These are phyloP conservation scores for Apomyelois bistriatella DNA, from an alignment of 2,888 invertebrate species.

Conservation along the genomic window DNA sequence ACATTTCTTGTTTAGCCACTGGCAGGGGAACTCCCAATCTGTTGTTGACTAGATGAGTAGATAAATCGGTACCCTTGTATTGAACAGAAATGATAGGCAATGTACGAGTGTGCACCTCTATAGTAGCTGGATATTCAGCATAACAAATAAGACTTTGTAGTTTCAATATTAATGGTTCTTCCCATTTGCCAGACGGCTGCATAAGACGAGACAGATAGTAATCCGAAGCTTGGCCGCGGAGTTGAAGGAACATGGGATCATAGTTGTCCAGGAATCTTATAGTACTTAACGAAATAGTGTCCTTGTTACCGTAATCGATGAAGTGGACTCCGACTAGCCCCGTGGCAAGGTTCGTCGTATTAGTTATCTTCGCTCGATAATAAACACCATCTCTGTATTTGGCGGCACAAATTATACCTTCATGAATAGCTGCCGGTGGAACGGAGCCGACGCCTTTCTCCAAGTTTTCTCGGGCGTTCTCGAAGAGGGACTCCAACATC, in stretches of 20 bases:
- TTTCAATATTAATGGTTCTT: slow-evolving; percentile 59
- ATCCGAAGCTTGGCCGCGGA: slow-evolving; percentile 80
- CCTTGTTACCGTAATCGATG: slow-evolving; percentile 84
- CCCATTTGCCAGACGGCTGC: slow-evolving; percentile 76
- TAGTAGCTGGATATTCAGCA: slow-evolving; percentile 55
- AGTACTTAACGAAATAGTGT: slow-evolving; percentile 79
- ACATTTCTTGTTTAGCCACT: slow-evolving; percentile 68
- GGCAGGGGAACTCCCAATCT: slow-evolving; percentile 68
- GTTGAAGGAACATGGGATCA: slow-evolving; percentile 64
- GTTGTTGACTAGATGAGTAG: slow-evolving; percentile 61
- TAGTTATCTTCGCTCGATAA: slow-evolving; percentile 82
- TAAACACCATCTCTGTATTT: slow-evolving; percentile 84
- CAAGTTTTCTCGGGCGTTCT: slow-evolving; percentile 55
- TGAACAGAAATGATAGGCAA: slow-evolving; percentile 67
- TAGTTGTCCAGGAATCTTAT: slow-evolving; percentile 79
- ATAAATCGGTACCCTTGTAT: slow-evolving; percentile 71
- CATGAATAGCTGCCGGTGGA: slow-evolving; percentile 67
- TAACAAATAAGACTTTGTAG: slow-evolving; percentile 65
- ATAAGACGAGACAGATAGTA: slow-evolving; percentile 81
- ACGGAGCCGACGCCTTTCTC: slow-evolving; percentile 69
- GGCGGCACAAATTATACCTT: slow-evolving; percentile 82
- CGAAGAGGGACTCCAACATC: slow-evolving; percentile 76
- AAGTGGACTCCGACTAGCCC: slow-evolving; percentile 83
- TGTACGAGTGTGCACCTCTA: slow-evolving; percentile 58
- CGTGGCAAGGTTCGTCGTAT: slow-evolving; percentile 60